A percentile compares a stretch with the other conserved stretches of the same genome.
Evolutionary conservation across 2,113 vertebrate genomes (phyloP).

Genomic region (Syrrhaptes paradoxus): DNA sequence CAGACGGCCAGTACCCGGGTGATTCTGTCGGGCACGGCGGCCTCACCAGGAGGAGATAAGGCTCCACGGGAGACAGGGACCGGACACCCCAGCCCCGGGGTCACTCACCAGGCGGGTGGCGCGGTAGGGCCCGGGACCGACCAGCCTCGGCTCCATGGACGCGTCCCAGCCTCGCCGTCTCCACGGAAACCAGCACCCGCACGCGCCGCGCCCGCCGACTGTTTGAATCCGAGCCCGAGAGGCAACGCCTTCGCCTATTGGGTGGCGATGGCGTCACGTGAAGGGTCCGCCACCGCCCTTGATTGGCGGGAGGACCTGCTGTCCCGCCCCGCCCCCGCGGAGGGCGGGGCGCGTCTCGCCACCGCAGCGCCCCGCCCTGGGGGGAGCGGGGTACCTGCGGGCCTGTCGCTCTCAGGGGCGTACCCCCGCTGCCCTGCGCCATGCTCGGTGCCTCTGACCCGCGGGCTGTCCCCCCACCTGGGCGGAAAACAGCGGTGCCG

Average conservation of each 20-base stretch:
- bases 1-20: rapidly evolving
- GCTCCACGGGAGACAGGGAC: too few species aligned
- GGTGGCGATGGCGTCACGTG: background rate
- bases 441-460: too few species aligned
- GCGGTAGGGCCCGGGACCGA: conserved; percentile 84
- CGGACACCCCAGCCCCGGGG: too few species aligned
- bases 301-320: background rate
- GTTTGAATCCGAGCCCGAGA: conserved; percentile 62
- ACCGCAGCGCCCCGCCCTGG: too few species aligned
- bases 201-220: background rate
- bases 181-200: background rate
- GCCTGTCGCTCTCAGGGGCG: too few species aligned
- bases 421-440: too few species aligned
- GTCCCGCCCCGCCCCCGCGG: background rate
- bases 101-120: conserved; percentile 85
- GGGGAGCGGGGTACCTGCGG: too few species aligned
- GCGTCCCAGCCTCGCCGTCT: background rate
- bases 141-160: conserved; percentile 77
- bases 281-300: rapidly evolving
- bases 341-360: too few species aligned
- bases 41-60: rapidly evolving
- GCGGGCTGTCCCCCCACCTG: too few species aligned
- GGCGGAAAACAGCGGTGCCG: too few species aligned
- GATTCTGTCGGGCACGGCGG: rapidly evolving
- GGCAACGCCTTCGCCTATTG: conserved; percentile 40